Evolutionary conservation across 2,113 vertebrate genomes (phyloP).

Genomic region (Microcebus ravelobensis): DNA sequence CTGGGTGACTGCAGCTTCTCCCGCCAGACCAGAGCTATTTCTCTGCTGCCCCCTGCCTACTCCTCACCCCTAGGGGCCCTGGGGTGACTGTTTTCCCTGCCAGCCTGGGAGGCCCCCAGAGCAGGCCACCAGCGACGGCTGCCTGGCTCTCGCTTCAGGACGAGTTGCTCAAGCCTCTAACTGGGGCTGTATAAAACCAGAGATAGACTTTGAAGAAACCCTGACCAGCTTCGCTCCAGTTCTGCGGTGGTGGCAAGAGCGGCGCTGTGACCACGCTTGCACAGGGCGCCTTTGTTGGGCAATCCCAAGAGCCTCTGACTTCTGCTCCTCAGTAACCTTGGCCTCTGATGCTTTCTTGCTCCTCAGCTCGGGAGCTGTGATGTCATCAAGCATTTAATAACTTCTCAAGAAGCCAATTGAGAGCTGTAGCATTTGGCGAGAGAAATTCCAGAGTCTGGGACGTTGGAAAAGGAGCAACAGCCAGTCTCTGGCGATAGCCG

Average conservation of each 20-base stretch:
- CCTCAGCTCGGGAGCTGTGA: slow-evolving; percentile 15
- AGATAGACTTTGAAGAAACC: slow-evolving; percentile 43
- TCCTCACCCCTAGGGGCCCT: background rate
- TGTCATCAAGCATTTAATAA: slow-evolving; percentile 60
- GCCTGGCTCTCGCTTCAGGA: background rate
- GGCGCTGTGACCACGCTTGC: background rate
- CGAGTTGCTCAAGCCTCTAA: slow-evolving; percentile 32
- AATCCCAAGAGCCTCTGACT: slow-evolving; percentile 39
- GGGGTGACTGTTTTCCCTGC: background rate
- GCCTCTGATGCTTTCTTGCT: slow-evolving; percentile 13
- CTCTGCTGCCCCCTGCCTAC: background rate
- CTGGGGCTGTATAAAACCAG: slow-evolving; percentile 56
- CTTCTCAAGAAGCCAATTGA: slow-evolving; percentile 54
- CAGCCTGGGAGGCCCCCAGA: background rate
- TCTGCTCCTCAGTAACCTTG: slow-evolving; percentile 36
- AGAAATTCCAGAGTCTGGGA: background rate
- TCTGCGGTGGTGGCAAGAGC: background rate
- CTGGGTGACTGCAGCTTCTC: background rate
- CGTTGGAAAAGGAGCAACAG: background rate
- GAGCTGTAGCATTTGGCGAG: slow-evolving; percentile 45
- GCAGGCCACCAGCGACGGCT: background rate
- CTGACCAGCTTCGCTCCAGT: slow-evolving; percentile 32
- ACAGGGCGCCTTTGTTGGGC: slow-evolving; percentile 66
- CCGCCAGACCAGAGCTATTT: background rate
- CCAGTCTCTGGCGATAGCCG: background rate